Percentiles rank a stretch among this genome's conserved stretches.
These are phyloP conservation scores for Amniataba percoides DNA, from an alignment of 2,797 vertebrate genomes.

Conservation along the genomic window DNA sequence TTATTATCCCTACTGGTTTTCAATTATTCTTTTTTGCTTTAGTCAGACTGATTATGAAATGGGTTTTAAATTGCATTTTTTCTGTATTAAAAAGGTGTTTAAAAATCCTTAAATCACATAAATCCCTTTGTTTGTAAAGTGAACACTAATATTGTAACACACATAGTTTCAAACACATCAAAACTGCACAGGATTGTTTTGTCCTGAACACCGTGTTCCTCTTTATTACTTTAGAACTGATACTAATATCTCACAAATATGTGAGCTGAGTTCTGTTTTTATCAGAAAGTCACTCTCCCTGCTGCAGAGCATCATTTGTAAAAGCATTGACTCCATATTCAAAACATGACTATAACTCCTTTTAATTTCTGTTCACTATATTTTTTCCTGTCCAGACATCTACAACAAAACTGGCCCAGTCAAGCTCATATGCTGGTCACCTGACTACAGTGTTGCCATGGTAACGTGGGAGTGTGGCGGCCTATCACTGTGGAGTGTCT, in stretches of 20 bases:
- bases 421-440: constrained; percentile 95
- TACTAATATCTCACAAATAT: not conserved
- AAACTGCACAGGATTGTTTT: not conserved
- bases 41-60: not conserved
- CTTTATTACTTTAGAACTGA: not conserved
- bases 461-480: constrained; percentile 97
- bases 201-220: not conserved
- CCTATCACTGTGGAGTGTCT: constrained; percentile 97
- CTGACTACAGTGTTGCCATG: constrained; percentile 95
- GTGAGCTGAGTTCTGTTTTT: not conserved
- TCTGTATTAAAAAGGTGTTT: not conserved
- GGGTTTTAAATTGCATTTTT: not conserved
- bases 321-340: not conserved
- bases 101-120: no score
- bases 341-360: not conserved
- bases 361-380: not conserved
- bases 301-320: not conserved
- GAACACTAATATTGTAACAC: not conserved
- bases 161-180: not conserved
- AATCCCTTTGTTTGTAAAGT: not conserved
- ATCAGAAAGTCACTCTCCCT: not conserved
- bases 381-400: constrained; percentile 87
- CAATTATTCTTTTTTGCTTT: not conserved
- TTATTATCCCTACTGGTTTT: not conserved
- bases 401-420: constrained; percentile 98